Conservation (phyloP, 2,888 invertebrate species). For the Lamellibrachia satsuma region DNA sequence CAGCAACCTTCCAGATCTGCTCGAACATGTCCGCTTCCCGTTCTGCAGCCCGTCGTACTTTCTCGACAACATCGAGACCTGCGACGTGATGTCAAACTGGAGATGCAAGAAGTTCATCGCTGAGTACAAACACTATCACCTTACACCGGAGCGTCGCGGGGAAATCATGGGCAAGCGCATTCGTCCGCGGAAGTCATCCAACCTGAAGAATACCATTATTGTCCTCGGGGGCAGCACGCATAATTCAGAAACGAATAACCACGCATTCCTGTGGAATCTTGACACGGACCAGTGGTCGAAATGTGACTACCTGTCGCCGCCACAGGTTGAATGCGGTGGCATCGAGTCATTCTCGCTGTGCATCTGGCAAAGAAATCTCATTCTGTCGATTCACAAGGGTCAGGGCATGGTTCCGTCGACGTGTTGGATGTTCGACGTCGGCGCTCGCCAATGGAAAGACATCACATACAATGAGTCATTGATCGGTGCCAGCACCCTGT, state of each 20-base stretch:
- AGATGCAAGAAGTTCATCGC: background rate
- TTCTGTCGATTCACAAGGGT: background rate
- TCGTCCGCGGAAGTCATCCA: background rate
- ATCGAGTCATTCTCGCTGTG: background rate
- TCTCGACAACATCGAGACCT: constrained; percentile 4
- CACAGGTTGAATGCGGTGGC: background rate
- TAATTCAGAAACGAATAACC: background rate
- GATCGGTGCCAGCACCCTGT: background rate
- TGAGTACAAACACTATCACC: background rate
- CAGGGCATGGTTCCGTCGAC: background rate
- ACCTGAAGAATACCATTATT: background rate
- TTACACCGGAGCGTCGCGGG: background rate
- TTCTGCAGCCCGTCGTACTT: background rate
- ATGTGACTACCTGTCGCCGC: background rate
- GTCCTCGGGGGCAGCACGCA: background rate
- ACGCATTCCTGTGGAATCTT: background rate
- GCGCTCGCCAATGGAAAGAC: background rate
- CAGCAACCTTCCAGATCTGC: background rate
- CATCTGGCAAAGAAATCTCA: background rate
- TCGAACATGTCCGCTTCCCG: background rate
- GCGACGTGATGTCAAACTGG: background rate
- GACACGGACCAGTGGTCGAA: background rate
- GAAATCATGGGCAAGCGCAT: background rate
- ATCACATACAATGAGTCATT: background rate
- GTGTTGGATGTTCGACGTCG: constrained; percentile 1